These are phyloP conservation scores for Ctenoplectra terminalis DNA, from an alignment of 1,140 invertebrate genomes.

Conservation along the genomic window DNA sequence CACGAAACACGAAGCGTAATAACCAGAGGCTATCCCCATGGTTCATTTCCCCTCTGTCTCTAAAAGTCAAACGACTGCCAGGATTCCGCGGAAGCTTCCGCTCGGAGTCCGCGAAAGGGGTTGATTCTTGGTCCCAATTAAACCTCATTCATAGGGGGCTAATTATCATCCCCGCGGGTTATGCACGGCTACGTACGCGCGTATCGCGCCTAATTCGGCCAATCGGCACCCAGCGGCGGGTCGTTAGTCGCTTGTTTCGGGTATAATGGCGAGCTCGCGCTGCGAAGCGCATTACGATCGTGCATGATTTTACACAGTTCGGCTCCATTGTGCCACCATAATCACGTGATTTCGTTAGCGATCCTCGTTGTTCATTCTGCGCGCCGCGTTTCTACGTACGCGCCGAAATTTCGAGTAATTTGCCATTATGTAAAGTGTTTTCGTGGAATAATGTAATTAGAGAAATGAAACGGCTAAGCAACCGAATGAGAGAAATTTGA, in stretches of 20 bases:
- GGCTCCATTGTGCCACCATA: constrained; percentile 56
- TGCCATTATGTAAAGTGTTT: no score
- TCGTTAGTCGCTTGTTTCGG: constrained; percentile 79
- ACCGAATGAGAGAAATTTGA: background rate
- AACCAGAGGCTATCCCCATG: background rate
- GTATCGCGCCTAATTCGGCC: constrained; percentile 74
- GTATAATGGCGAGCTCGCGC: constrained; percentile 68
- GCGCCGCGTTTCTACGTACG: background rate
- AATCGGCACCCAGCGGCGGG: constrained; percentile 72
- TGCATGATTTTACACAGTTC: constrained; percentile 65
- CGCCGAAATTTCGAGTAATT: constrained; percentile 10
- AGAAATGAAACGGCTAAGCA: background rate
- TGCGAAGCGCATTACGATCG: constrained; percentile 56
- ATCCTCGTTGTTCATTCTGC: constrained; percentile 50
- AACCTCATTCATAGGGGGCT: constrained; percentile 78
- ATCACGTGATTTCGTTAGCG: constrained; percentile 65
- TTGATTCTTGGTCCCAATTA: constrained; percentile 74
- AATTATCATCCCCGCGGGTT: constrained; percentile 77
- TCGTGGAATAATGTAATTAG: background rate
- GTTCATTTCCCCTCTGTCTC: constrained; percentile 71
- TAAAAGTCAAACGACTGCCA: constrained; percentile 72
- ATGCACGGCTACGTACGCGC: constrained; percentile 58
- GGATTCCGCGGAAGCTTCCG: constrained; percentile 63
- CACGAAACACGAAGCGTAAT: background rate
- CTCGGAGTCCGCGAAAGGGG: constrained; percentile 63